Evolutionary conservation across 2,888 invertebrate species (phyloP).

Genomic region (Yponomeuta cagnagella): DNA sequence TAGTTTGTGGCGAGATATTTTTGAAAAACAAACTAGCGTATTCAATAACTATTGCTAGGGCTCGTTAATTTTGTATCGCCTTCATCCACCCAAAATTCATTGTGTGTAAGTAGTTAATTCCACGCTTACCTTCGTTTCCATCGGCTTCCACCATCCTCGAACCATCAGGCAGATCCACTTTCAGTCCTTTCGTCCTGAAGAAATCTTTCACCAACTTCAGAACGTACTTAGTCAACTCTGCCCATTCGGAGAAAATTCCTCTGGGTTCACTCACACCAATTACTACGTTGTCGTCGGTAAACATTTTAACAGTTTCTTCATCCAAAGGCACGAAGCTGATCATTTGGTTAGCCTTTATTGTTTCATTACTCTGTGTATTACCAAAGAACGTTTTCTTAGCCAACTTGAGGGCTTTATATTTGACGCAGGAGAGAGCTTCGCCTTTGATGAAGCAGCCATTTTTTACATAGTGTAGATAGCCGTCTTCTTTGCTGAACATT

Average conservation of each 20-base stretch:
- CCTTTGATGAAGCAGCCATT: conserved; percentile 57
- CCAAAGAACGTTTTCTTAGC: conserved; percentile 57
- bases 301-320: conserved; percentile 42
- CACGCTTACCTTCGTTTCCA: conserved; percentile 39
- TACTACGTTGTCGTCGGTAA: conserved; percentile 38
- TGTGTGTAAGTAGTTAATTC: too few species aligned
- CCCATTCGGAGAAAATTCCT: conserved; percentile 62
- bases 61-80: too few species aligned
- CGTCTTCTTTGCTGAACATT: conserved; percentile 42
- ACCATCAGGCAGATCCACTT: conserved; percentile 60
- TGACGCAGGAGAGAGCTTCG: conserved; percentile 61
- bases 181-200: conserved; percentile 60
- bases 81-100: too few species aligned
- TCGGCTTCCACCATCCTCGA: conserved; percentile 57
- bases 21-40: too few species aligned
- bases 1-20: too few species aligned
- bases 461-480: conserved; percentile 59
- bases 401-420: conserved; percentile 63
- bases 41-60: too few species aligned
- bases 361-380: conserved; percentile 44
- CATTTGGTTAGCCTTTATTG: conserved; percentile 50
- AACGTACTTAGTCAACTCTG: conserved; percentile 60
- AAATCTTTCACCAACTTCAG: conserved; percentile 59
- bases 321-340: conserved; percentile 61
- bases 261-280: conserved; percentile 39